Percentiles rank a stretch among this genome's conserved stretches.
phyloP scores from a whole-genome alignment of 30 jellyfish, hydroid and myxozoan genomes.

The Aurelia aurita complex sp. Pacific region DNA sequence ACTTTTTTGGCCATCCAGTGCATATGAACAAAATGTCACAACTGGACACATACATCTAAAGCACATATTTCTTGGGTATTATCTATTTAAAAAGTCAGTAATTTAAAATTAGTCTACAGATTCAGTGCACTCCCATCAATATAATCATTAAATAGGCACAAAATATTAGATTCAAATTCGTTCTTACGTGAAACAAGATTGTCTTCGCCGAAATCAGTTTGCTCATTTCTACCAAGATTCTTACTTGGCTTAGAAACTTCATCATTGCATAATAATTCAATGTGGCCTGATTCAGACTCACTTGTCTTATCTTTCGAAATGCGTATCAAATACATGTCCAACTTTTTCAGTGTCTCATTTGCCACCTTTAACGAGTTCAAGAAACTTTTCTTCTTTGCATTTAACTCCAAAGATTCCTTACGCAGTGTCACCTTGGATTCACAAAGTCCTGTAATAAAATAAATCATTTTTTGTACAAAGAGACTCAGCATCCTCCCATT shows the following conservation, averaged over 20 bases:
- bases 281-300: not conserved
- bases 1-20: not conserved
- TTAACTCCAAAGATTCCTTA: not conserved
- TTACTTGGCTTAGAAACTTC: not conserved
- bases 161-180: not conserved
- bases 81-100: no score
- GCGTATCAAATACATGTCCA: not conserved
- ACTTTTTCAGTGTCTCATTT: not conserved
- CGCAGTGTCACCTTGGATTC: not conserved
- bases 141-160: not conserved
- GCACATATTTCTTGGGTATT: no score
- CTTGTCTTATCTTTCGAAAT: no score
- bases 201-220: not conserved
- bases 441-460: not conserved
- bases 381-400: constrained; percentile 12
- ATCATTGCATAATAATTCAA: not conserved
- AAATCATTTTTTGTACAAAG: not conserved
- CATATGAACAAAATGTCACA: not conserved
- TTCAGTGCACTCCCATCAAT: not conserved
- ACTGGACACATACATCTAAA: not conserved
- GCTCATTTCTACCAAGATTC: not conserved
- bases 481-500: not conserved
- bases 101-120: no score
- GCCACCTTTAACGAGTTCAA: constrained; percentile 13
- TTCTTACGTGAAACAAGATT: not conserved